phyloP scores from a whole-genome alignment of 2,797 vertebrate genomes.

The Orientallactaga sibirica region DNA sequence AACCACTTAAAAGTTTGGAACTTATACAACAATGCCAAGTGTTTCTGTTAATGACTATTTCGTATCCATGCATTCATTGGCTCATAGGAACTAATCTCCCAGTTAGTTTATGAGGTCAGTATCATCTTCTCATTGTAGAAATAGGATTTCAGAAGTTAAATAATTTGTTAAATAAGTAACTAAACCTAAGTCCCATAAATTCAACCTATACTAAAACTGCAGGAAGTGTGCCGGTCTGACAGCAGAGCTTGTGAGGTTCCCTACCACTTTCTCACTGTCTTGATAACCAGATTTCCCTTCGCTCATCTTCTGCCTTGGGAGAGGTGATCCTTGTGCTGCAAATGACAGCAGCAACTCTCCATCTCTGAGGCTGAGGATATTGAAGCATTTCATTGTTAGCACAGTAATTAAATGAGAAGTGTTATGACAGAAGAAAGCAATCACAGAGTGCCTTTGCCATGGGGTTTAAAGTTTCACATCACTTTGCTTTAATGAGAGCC shows the following conservation, averaged over 20 bases:
- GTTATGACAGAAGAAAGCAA: conserved; percentile 65
- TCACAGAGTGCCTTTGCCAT: background rate
- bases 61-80: background rate
- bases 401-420: conserved; percentile 63
- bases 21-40: background rate
- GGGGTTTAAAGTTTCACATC: conserved; percentile 61
- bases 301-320: background rate
- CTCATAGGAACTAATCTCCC: conserved; percentile 18
- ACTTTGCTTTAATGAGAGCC: conserved; percentile 60
- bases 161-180: conserved; percentile 30
- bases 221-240: background rate
- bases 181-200: background rate
- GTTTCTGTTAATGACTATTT: conserved; percentile 37
- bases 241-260: background rate
- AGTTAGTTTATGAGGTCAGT: background rate
- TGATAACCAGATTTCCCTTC: background rate
- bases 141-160: conserved; percentile 47
- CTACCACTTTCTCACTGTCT: background rate
- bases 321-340: background rate
- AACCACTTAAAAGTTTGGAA: background rate
- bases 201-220: background rate
- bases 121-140: conserved; percentile 47
- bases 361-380: conserved; percentile 55
- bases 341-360: background rate
- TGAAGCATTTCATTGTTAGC: conserved; percentile 21